Percentiles rank a stretch among this genome's conserved stretches.
phyloP scores from a whole-genome alignment of 2,888 invertebrate species.

The Andrena minutula region DNA sequence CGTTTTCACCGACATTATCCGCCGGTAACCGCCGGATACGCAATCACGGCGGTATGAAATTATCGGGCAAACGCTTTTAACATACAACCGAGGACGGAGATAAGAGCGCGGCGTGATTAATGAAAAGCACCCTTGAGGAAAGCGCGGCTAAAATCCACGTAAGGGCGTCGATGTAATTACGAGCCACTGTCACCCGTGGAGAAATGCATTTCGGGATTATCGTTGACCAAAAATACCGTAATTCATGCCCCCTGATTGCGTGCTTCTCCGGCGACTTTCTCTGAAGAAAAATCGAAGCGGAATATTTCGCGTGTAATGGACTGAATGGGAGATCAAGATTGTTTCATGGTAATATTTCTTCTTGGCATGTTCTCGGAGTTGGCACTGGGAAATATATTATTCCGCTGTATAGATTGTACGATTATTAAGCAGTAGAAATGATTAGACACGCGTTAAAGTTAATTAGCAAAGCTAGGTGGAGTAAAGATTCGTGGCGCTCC shows the following conservation, averaged over 20 bases:
- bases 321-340: no score
- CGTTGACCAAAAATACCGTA: conserved; percentile 26
- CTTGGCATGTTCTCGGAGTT: no score
- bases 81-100: conserved; percentile 17
- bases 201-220: conserved; percentile 33
- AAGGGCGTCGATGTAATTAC: conserved; percentile 43
- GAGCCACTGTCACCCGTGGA: conserved; percentile 30
- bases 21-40: conserved; percentile 13
- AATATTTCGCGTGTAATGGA: no score
- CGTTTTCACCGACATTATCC: conserved; percentile 19
- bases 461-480: no score
- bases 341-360: no score
- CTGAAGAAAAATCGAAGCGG: not conserved
- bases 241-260: conserved; percentile 20
- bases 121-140: conserved; percentile 51
- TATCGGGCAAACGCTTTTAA: conserved; percentile 46
- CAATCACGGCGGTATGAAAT: conserved; percentile 42
- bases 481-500: no score
- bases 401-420: no score
- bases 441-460: no score
- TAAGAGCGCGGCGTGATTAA: conserved; percentile 46
- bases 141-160: conserved; percentile 39
- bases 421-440: no score
- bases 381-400: no score
- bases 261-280: not conserved